A percentile compares a stretch with the other conserved stretches of the same genome.
phyloP scores from a whole-genome alignment of 1,140 invertebrate species.

The Lepeophtheirus salmonis region DNA sequence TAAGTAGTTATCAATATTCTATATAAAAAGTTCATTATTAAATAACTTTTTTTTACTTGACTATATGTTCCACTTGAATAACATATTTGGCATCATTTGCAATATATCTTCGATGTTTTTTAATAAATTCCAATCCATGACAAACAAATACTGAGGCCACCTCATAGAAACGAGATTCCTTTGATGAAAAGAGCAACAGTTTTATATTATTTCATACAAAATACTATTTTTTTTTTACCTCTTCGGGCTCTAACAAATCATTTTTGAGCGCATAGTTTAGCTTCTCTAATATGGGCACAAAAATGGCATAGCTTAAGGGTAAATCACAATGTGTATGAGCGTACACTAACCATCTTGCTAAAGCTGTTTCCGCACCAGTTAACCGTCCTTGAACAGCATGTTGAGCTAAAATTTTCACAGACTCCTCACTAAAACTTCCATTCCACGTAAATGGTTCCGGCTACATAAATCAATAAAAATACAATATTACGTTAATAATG shows the following conservation, averaged over 20 bases:
- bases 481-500: too few species aligned
- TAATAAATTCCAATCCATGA: conserved; percentile 6
- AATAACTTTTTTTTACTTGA: conserved; percentile 13
- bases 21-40: too few species aligned
- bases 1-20: too few species aligned
- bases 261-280: conserved; percentile 9
- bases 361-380: conserved; percentile 16
- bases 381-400: conserved; percentile 18
- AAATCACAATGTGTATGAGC: conserved; percentile 18
- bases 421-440: conserved; percentile 4
- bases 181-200: background rate
- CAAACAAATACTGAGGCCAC: background rate
- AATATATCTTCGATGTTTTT: conserved; percentile 12
- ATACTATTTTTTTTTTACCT: background rate
- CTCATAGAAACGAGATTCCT: conserved; percentile 9
- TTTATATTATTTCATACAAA: too few species aligned
- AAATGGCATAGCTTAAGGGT: conserved; percentile 12
- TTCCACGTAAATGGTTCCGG: conserved; percentile 14
- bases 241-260: conserved; percentile 6
- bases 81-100: conserved; percentile 5
- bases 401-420: conserved; percentile 14
- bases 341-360: conserved; percentile 16
- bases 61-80: conserved; percentile 12
- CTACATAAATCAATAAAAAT: conserved; percentile 7
- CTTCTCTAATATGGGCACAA: conserved; percentile 15